These are phyloP conservation scores for Hanleya hanleyi DNA, from an alignment of 2,888 invertebrate genomes.

Conservation along the genomic window DNA sequence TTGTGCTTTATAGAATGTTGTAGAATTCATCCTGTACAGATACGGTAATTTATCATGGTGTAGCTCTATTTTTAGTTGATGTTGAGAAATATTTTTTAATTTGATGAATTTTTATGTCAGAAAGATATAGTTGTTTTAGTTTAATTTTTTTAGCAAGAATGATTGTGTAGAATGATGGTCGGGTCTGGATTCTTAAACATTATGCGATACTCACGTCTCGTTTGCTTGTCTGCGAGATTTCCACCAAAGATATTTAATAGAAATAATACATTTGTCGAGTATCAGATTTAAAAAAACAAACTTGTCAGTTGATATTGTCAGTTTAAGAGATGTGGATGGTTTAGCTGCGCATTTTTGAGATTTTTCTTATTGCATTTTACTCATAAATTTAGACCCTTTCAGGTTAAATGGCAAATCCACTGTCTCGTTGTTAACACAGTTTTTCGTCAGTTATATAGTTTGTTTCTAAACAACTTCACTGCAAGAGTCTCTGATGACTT, in stretches of 20 bases:
- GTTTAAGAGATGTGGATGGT: too few relatives aligned
- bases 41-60: neutral
- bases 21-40: neutral
- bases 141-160: neutral
- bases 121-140: neutral
- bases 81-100: neutral
- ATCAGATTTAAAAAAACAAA: too few relatives aligned
- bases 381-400: too few relatives aligned
- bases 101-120: neutral
- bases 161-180: neutral
- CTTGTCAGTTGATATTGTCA: too few relatives aligned
- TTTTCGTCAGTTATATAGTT: neutral
- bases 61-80: neutral
- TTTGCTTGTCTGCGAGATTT: neutral
- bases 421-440: too few relatives aligned
- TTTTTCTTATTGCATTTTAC: neutral
- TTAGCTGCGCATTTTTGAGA: neutral
- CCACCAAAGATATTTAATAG: neutral
- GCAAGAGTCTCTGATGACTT: too few relatives aligned
- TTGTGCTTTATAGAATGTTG: too few relatives aligned
- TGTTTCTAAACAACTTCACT: neutral
- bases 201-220: neutral
- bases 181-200: too few relatives aligned
- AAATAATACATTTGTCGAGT: too few relatives aligned
- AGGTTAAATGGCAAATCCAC: too few relatives aligned